Evolutionary conservation across 2,888 invertebrate genomes (phyloP).

Genomic region (Lamproptera curius): DNA sequence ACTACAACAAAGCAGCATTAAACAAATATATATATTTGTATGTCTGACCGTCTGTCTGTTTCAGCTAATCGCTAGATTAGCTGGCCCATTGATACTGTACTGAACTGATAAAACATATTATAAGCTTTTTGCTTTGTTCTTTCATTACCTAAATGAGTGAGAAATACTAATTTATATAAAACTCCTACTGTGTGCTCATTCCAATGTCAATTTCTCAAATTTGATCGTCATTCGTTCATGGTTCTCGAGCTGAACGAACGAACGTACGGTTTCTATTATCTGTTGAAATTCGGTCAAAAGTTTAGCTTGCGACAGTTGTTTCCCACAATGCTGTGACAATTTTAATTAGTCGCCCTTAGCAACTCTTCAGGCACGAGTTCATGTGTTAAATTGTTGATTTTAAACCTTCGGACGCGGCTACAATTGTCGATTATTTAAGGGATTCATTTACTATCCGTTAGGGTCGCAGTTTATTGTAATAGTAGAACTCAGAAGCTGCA

Average conservation of each 20-base stretch:
- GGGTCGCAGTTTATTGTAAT: no score
- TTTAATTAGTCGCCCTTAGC: background rate
- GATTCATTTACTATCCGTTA: no score
- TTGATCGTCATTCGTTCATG: background rate
- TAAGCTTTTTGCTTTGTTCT: background rate
- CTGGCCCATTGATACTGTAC: background rate
- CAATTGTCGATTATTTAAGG: no score
- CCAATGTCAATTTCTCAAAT: no score
- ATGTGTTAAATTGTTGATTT: background rate
- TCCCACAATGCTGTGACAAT: constrained; percentile 13
- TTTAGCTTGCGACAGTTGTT: constrained; percentile 4
- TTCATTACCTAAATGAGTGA: background rate
- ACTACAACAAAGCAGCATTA: no score
- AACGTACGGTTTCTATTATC: constrained; percentile 5
- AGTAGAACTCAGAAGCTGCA: no score
- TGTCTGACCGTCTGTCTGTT: no score
- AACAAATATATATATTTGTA: no score
- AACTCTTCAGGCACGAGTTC: background rate
- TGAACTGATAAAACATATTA: background rate
- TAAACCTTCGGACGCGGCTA: background rate
- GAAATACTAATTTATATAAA: background rate
- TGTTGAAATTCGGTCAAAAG: constrained; percentile 1
- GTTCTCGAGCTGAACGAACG: background rate
- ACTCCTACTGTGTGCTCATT: background rate
- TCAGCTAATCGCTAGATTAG: no score